Evolutionary conservation across 2,797 vertebrate genomes (phyloP).

Genomic region (Steatocranus sp.): DNA sequence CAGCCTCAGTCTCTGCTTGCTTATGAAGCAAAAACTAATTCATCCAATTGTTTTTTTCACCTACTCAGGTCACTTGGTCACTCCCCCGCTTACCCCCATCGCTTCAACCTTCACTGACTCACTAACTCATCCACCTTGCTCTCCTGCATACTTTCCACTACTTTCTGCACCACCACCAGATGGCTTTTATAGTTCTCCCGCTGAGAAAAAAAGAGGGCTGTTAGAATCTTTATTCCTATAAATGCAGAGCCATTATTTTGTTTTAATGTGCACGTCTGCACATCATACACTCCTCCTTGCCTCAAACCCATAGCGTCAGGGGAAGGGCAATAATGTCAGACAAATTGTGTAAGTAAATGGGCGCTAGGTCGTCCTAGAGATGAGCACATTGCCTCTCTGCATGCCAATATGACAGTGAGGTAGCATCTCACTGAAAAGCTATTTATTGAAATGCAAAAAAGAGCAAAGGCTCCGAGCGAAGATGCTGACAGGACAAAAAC

Average conservation of each 20-base stretch:
- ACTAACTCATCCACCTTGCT: constrained; percentile 31
- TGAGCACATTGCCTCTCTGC: constrained; percentile 42
- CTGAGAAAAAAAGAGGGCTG: constrained; percentile 55
- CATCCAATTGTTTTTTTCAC: neutral
- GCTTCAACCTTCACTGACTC: constrained; percentile 25
- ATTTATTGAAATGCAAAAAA: constrained; percentile 74
- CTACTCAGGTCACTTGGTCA: constrained; percentile 3
- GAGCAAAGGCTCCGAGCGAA: constrained; percentile 48
- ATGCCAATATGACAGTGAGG: constrained; percentile 68
- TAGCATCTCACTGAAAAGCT: constrained; percentile 61
- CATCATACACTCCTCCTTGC: constrained; percentile 56
- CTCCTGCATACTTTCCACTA: neutral
- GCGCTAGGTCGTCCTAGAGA: constrained; percentile 47
- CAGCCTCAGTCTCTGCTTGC: neutral
- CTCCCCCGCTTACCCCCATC: constrained; percentile 14
- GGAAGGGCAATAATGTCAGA: constrained; percentile 71
- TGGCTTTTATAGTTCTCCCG: constrained; percentile 65
- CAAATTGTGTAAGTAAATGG: constrained; percentile 69
- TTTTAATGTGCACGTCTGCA: constrained; percentile 64
- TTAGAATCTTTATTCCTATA: constrained; percentile 69
- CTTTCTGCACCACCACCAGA: constrained; percentile 37
- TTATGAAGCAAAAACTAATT: neutral
- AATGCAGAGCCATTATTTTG: constrained; percentile 64
- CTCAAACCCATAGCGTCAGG: constrained; percentile 53
- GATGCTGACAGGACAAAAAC: constrained; percentile 74